A percentile compares a stretch with the other conserved stretches of the same genome.
These are phyloP conservation scores for Bergia sp. DNA, from an alignment of 92 coral and sea anemone genomes.

Conservation along the genomic window DNA sequence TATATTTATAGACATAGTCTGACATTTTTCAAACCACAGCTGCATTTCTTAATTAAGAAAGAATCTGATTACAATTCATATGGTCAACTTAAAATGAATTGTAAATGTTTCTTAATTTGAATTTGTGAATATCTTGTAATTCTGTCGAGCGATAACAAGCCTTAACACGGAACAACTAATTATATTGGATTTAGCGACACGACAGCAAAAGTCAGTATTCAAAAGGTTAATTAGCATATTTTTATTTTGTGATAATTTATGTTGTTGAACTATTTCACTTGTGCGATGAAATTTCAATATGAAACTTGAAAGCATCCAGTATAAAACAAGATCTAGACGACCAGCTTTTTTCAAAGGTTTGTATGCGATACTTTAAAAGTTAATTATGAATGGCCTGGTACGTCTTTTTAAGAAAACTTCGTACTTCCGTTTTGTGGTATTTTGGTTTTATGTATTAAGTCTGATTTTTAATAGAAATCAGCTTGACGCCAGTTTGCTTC, in stretches of 20 bases:
- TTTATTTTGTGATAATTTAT: background rate
- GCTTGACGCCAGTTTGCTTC: background rate
- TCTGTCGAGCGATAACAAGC: slow-evolving; percentile 4
- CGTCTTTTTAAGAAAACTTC: background rate
- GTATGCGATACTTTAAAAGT: too few relatives aligned
- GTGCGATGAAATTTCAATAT: too few relatives aligned
- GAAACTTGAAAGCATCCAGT: too few relatives aligned
- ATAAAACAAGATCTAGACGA: too few relatives aligned
- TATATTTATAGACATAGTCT: background rate
- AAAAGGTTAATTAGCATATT: background rate
- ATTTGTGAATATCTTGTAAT: background rate
- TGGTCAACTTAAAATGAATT: background rate
- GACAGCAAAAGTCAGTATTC: background rate
- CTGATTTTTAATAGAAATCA: background rate
- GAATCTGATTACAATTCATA: slow-evolving; percentile 31
- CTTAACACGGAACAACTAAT: background rate
- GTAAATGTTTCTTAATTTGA: slow-evolving; percentile 28
- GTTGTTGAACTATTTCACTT: background rate
- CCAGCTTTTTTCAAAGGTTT: background rate
- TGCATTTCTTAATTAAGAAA: slow-evolving; percentile 12
- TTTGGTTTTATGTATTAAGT: background rate
- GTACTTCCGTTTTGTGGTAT: background rate
- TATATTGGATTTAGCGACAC: slow-evolving; percentile 9
- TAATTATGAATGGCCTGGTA: too few relatives aligned
- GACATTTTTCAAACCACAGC: slow-evolving; percentile 27